phyloP scores from a whole-genome alignment of 2,888 invertebrate species.

The Drosophila glabriapex region DNA sequence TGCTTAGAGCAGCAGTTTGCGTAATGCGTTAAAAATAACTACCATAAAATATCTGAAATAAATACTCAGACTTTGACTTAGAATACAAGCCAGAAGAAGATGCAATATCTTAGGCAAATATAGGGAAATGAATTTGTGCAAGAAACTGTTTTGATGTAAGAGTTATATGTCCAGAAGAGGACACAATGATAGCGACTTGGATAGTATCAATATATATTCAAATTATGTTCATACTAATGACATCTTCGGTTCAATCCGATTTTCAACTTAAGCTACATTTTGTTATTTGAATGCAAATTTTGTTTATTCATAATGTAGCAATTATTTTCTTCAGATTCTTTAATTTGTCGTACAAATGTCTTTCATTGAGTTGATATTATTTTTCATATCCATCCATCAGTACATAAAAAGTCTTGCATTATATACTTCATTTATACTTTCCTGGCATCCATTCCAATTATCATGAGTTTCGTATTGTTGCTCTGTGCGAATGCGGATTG shows the following conservation, averaged over 20 bases:
- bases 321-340: not conserved
- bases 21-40: not conserved
- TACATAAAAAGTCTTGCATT: not conserved
- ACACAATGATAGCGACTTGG: rapidly evolving
- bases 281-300: too few species aligned
- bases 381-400: not conserved
- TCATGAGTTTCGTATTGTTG: conserved; percentile 4
- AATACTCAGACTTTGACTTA: not conserved
- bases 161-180: not conserved
- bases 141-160: too few species aligned
- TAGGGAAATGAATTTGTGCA: not conserved
- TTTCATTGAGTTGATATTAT: not conserved
- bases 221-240: not conserved
- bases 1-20: not conserved
- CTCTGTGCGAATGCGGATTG: not conserved
- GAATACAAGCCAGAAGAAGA: not conserved
- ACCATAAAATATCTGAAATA: not conserved
- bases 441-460: conserved; percentile 11
- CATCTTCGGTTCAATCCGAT: not conserved
- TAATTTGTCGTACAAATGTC: not conserved
- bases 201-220: not conserved
- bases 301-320: not conserved
- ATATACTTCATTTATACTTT: not conserved
- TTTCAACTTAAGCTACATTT: not conserved
- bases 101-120: not conserved